Evolutionary conservation across 1,140 invertebrate species (phyloP).

Genomic region (Teleogryllus occipitalis): DNA sequence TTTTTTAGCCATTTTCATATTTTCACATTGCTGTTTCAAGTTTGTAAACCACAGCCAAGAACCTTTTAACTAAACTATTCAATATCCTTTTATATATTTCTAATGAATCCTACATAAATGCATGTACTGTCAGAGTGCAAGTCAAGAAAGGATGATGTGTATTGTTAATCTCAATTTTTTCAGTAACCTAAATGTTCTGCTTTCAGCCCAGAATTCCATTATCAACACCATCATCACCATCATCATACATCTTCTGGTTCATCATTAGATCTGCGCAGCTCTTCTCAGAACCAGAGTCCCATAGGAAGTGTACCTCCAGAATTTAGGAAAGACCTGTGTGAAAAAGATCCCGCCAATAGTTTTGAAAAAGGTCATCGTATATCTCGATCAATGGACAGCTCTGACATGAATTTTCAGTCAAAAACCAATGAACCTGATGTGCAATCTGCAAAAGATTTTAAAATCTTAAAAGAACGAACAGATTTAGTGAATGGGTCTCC

Average conservation of each 20-base stretch:
- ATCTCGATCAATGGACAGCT: slow-evolving; percentile 16
- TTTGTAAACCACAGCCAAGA: no score
- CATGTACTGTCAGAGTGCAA: no score
- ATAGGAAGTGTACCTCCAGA: slow-evolving; percentile 28
- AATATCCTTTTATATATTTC: no score
- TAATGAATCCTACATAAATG: no score
- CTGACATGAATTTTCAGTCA: slow-evolving; percentile 21
- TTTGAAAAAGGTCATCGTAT: slow-evolving; percentile 22
- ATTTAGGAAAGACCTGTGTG: background rate
- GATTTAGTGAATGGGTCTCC: background rate
- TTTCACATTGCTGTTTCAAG: no score
- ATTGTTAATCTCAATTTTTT: no score
- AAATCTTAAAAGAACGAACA: background rate
- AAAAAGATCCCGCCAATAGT: background rate
- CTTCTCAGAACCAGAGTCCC: slow-evolving; percentile 32
- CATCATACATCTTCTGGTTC: slow-evolving; percentile 41
- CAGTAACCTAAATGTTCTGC: no score
- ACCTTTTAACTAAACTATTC: no score
- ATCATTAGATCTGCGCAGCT: slow-evolving; percentile 36
- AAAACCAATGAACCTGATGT: slow-evolving; percentile 22
- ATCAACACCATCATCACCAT: slow-evolving; percentile 20
- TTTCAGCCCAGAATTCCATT: no score
- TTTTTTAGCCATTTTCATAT: no score
- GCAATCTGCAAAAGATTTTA: slow-evolving; percentile 13
- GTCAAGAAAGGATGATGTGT: no score